Conservation (phyloP, 1,140 invertebrate species). For the Cephus cinctus region DNA sequence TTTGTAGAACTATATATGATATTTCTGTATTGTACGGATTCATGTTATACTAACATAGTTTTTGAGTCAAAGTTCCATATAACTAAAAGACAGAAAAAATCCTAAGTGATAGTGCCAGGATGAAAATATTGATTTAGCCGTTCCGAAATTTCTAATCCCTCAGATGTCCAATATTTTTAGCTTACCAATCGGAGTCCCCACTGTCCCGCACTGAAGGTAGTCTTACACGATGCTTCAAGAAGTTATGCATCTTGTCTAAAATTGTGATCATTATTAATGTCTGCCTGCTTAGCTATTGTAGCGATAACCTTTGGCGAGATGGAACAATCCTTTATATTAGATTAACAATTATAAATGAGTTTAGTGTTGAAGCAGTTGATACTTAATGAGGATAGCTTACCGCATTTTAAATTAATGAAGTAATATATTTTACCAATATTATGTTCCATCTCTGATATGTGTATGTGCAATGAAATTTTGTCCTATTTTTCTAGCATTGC, state of each 20-base stretch:
- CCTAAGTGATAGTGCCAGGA: constrained; percentile 28
- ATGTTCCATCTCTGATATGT: constrained; percentile 13
- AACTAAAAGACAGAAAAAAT: constrained; percentile 24
- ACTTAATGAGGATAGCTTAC: too few relatives aligned
- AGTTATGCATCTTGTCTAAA: constrained; percentile 43
- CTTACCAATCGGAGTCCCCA: constrained; percentile 54
- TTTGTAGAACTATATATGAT: too few relatives aligned
- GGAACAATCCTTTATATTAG: not conserved
- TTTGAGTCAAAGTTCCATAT: constrained; percentile 14
- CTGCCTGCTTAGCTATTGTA: constrained; percentile 37
- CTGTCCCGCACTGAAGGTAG: constrained; percentile 52
- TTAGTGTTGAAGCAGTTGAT: too few relatives aligned
- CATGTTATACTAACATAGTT: constrained; percentile 11
- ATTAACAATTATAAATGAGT: too few relatives aligned
- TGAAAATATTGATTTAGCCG: constrained; percentile 18
- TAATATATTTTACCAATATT: not conserved
- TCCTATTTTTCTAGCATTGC: constrained; percentile 18
- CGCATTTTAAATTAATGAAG: too few relatives aligned
- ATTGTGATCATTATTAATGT: constrained; percentile 33
- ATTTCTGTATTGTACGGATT: constrained; percentile 15
- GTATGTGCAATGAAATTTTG: constrained; percentile 5
- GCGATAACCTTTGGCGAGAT: not conserved
- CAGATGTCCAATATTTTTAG: constrained; percentile 51
- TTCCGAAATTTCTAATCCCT: constrained; percentile 33
- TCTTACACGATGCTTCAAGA: constrained; percentile 37